These are phyloP conservation scores for Trichosurus vulpecula DNA, from an alignment of 2,797 vertebrate genomes.

Conservation along the genomic window DNA sequence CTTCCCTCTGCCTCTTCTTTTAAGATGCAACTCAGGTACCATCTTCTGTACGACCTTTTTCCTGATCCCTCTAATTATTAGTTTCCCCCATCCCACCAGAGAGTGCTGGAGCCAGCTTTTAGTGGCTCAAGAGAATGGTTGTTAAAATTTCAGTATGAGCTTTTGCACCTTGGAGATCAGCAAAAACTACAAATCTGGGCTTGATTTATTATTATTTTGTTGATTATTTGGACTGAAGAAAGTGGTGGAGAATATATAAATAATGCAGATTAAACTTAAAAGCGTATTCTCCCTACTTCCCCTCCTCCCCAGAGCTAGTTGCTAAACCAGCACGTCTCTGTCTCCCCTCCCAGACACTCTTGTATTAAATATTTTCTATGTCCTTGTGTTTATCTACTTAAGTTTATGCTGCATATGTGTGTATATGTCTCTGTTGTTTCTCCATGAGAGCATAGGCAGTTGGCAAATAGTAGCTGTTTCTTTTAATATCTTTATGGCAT, in stretches of 20 bases:
- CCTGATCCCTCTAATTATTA: neutral
- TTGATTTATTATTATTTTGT: neutral
- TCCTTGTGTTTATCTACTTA: too few relatives aligned
- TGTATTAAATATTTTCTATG: neutral
- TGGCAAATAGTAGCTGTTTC: too few relatives aligned
- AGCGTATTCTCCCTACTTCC: neutral
- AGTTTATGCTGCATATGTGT: too few relatives aligned
- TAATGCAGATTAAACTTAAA: neutral
- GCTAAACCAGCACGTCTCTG: neutral
- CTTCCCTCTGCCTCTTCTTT: neutral
- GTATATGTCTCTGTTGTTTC: too few relatives aligned
- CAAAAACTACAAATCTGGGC: neutral
- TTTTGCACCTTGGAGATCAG: neutral
- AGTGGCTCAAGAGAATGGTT: neutral
- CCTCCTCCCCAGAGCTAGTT: neutral
- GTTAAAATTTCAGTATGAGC: neutral
- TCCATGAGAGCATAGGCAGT: too few relatives aligned
- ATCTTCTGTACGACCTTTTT: neutral
- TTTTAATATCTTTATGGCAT: too few relatives aligned
- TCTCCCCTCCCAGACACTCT: neutral
- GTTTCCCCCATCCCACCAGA: neutral
- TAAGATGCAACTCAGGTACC: neutral
- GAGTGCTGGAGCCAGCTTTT: neutral
- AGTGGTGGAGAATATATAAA: neutral
- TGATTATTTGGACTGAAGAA: neutral